Conservation (phyloP, 1,140 invertebrate genomes). For the Cecropterus lyciades region DNA sequence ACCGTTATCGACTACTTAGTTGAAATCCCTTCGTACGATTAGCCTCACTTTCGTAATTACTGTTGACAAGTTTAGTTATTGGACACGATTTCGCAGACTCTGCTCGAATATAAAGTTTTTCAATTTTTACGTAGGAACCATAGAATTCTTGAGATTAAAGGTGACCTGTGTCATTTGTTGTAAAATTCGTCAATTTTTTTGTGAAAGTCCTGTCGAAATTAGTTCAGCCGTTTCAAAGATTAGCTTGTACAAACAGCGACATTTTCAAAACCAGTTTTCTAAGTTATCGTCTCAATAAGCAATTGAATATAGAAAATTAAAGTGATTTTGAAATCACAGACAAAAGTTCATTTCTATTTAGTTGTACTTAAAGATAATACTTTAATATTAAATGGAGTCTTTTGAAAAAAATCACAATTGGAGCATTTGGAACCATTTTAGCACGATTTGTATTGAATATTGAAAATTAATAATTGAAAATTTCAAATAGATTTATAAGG, state of each 20-base stretch:
- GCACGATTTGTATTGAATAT: not conserved
- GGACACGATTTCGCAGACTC: too few relatives aligned
- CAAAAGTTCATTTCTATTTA: not conserved
- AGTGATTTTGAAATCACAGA: not conserved
- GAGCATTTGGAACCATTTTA: not conserved
- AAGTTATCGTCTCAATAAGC: not conserved
- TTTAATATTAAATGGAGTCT: not conserved
- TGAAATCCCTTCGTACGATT: too few relatives aligned
- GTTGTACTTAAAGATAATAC: too few relatives aligned
- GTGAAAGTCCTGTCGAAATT: too few relatives aligned
- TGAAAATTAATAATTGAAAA: not conserved
- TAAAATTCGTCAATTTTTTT: too few relatives aligned
- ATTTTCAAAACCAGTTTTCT: not conserved
- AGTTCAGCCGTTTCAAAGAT: not conserved
- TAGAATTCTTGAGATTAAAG: too few relatives aligned
- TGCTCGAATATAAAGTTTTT: too few relatives aligned
- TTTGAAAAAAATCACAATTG: not conserved
- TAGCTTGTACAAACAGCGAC: not conserved
- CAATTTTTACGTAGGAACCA: too few relatives aligned
- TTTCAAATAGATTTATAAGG: not conserved
- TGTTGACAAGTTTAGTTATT: too few relatives aligned
- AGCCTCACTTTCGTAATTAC: too few relatives aligned
- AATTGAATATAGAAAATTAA: not conserved
- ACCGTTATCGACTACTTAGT: too few relatives aligned
- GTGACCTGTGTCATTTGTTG: too few relatives aligned